Conservation (phyloP, 2,797 vertebrate species). For the Gadopsis bispinosus region DNA sequence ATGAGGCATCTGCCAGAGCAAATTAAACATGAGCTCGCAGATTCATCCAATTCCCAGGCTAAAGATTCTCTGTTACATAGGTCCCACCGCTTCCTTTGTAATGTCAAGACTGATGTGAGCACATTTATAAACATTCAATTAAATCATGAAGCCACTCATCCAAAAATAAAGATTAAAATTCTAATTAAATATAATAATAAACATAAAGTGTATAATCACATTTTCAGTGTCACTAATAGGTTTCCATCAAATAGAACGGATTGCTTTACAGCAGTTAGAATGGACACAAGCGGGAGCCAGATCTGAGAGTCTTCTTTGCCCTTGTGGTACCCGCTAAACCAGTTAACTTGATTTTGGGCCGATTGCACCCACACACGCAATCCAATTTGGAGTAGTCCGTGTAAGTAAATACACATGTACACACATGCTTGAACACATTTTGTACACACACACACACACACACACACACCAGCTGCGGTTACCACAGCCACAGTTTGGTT, state of each 20-base stretch:
- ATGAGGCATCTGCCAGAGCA: too few relatives aligned
- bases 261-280: conserved; percentile 8
- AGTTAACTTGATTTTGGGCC: conserved; percentile 38
- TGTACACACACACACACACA: background rate
- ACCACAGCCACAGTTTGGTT: background rate
- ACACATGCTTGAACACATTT: conserved; percentile 5
- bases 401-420: conserved; percentile 13
- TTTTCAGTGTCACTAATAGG: background rate
- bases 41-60: too few relatives aligned
- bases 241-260: background rate
- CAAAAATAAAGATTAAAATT: background rate
- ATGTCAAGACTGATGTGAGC: conserved; percentile 19
- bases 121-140: conserved; percentile 51
- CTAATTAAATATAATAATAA: background rate
- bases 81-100: conserved; percentile 46
- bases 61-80: conserved; percentile 37
- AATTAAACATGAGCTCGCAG: too few relatives aligned
- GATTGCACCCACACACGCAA: conserved; percentile 20
- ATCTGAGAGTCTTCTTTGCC: conserved; percentile 18
- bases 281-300: background rate
- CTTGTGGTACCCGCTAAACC: conserved; percentile 11
- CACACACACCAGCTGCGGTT: background rate
- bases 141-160: conserved; percentile 32
- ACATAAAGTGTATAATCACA: background rate
- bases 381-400: conserved; percentile 5